Conservation (phyloP, 1,140 invertebrate species). For the Cydia fagiglandana region DNA sequence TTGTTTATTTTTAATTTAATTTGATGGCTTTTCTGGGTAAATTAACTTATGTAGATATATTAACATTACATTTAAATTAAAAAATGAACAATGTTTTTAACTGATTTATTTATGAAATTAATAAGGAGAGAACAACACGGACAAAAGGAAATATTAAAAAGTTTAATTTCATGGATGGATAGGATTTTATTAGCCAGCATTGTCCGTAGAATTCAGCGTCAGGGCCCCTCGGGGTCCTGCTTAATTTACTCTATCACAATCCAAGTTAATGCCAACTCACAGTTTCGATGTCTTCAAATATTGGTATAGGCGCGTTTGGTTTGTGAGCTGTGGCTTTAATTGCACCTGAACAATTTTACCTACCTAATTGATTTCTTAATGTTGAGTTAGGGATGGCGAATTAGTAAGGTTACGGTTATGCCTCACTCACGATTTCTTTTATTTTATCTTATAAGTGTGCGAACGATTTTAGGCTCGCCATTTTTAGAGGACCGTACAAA, state of each 20-base stretch:
- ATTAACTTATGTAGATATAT: too few relatives aligned
- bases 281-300: constrained; percentile 18
- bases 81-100: background rate
- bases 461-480: too few relatives aligned
- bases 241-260: background rate
- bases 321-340: background rate
- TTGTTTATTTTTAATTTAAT: too few relatives aligned
- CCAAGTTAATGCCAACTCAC: background rate
- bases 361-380: background rate
- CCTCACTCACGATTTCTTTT: too few relatives aligned
- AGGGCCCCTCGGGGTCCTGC: background rate
- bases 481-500: too few relatives aligned
- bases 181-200: background rate
- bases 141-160: background rate
- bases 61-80: too few relatives aligned
- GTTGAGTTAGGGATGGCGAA: background rate
- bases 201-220: background rate
- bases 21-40: too few relatives aligned
- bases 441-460: too few relatives aligned
- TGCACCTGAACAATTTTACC: background rate
- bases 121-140: background rate
- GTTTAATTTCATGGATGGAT: background rate
- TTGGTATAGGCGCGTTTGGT: background rate
- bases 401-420: too few relatives aligned
- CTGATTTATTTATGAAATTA: background rate